These are phyloP conservation scores for Spheniscus humboldti DNA, from an alignment of 2,797 vertebrate genomes.

Conservation along the genomic window DNA sequence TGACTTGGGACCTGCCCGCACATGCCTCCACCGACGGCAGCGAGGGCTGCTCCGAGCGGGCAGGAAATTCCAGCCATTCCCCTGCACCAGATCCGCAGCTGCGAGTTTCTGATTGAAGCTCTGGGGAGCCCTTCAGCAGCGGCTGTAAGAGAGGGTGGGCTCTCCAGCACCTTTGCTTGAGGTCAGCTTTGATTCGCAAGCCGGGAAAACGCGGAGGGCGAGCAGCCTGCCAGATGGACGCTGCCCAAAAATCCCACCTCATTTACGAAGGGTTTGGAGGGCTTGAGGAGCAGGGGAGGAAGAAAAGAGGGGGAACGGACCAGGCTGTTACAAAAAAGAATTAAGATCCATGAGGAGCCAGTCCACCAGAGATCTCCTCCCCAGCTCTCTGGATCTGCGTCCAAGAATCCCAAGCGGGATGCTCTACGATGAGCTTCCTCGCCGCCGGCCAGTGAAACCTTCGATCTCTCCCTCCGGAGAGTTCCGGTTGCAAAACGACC, in stretches of 20 bases:
- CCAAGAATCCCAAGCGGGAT: not conserved
- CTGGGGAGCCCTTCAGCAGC: not conserved
- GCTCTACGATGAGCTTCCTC: not conserved
- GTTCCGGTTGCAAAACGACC: not conserved
- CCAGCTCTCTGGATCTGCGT: rapidly evolving
- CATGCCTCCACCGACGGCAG: not conserved
- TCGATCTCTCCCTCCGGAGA: rapidly evolving
- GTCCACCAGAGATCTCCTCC: not conserved
- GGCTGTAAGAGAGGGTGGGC: not conserved
- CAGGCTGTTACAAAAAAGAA: not conserved
- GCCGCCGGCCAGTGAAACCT: rapidly evolving
- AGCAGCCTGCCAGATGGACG: not conserved
- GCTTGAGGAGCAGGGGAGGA: not conserved
- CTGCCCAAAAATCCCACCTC: conserved; percentile 44
- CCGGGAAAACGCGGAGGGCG: not conserved
- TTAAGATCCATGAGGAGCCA: not conserved
- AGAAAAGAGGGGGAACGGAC: not conserved
- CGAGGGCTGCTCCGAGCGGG: not conserved
- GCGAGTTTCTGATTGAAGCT: not conserved
- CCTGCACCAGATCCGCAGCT: not conserved
- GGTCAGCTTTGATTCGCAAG: not conserved
- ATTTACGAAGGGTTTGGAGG: not conserved
- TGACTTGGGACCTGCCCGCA: not conserved
- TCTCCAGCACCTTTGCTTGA: not conserved
- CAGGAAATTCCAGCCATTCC: conserved; percentile 53